Evolutionary conservation across 1,140 invertebrate genomes (phyloP).

Genomic region (Drosophila neocordata): DNA sequence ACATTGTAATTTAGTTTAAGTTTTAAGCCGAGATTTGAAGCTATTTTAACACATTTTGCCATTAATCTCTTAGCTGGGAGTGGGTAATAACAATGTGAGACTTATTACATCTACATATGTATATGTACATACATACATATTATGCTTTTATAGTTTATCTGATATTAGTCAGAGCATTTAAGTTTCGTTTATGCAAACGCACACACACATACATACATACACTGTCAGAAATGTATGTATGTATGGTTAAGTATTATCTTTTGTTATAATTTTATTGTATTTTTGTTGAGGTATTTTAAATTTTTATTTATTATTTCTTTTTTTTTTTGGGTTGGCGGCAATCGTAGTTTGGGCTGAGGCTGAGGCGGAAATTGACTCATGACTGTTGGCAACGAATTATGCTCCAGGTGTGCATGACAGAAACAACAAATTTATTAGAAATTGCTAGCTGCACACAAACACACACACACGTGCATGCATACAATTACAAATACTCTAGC

Average conservation of each 20-base stretch:
- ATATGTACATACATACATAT: too few species aligned
- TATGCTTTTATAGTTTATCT: background rate
- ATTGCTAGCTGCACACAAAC: conserved; percentile 59
- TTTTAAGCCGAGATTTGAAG: too few species aligned
- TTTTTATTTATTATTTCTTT: conserved; percentile 25
- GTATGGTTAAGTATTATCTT: background rate
- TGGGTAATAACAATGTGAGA: too few species aligned
- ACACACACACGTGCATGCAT: conserved; percentile 15
- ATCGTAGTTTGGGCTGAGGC: conserved; percentile 38
- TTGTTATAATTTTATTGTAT: conserved; percentile 5
- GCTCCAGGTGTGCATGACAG: conserved; percentile 79
- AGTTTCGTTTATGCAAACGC: background rate
- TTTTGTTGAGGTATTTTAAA: conserved; percentile 34
- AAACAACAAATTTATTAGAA: conserved; percentile 81
- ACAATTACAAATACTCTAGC: conserved; percentile 16
- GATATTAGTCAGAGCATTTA: conserved; percentile 6
- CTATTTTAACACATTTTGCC: too few species aligned
- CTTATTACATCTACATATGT: too few species aligned
- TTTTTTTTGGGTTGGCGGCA: conserved; percentile 37
- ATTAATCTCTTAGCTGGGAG: too few species aligned
- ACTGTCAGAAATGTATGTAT: background rate
- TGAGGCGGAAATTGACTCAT: conserved; percentile 78
- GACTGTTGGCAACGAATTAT: conserved; percentile 71
- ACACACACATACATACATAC: conserved; percentile 13
- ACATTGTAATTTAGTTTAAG: too few species aligned